Percentiles rank a stretch among this genome's conserved stretches.
These are phyloP conservation scores for Dendropsophus ebraccatus DNA, from an alignment of 2,113 vertebrate genomes.

Conservation along the genomic window DNA sequence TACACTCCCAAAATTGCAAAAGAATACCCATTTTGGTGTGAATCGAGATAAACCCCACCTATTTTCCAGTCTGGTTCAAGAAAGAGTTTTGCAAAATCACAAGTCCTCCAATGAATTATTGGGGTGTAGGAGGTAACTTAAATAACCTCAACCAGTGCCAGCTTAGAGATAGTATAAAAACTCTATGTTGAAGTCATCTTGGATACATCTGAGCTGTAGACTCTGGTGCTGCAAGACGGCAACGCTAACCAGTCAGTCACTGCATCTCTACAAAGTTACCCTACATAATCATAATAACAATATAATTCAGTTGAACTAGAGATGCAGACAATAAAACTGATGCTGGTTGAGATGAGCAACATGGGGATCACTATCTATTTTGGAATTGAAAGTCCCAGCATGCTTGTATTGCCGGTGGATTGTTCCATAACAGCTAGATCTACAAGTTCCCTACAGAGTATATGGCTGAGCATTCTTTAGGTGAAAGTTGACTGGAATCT, in stretches of 20 bases:
- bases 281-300: not conserved
- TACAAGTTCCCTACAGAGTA: conserved; percentile 1
- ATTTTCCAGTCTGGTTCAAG: too few relatives aligned
- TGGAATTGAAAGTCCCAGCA: not conserved
- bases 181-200: too few relatives aligned
- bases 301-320: not conserved
- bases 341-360: not conserved
- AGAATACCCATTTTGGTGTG: too few relatives aligned
- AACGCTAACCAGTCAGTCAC: not conserved
- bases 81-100: too few relatives aligned
- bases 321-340: not conserved
- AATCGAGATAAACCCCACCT: too few relatives aligned
- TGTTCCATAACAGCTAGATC: not conserved
- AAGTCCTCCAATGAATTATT: too few relatives aligned
- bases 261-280: not conserved
- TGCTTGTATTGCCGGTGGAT: not conserved
- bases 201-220: too few relatives aligned
- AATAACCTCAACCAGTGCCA: too few relatives aligned
- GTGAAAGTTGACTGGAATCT: conserved; percentile 30
- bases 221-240: not conserved
- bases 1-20: too few relatives aligned
- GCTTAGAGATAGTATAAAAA: too few relatives aligned
- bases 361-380: not conserved
- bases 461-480: not conserved
- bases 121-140: too few relatives aligned